Evolutionary conservation across 37 sponge, comb jelly and placozoan genomes (phyloP).

Genomic region (Halisarca cf. caerulea): DNA sequence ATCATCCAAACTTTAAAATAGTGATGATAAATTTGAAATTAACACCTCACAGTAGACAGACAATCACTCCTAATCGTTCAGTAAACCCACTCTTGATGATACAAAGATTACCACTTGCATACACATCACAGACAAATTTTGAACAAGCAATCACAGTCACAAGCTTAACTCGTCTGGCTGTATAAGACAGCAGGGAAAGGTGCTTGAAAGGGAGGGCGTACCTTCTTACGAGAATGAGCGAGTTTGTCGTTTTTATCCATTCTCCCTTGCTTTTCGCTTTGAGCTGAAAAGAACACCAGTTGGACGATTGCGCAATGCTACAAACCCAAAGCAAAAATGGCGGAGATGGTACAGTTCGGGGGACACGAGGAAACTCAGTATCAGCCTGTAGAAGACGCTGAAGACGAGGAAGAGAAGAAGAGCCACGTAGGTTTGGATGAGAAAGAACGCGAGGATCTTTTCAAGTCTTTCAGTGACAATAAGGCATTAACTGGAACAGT

Average conservation of each 20-base stretch:
- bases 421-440: neutral
- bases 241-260: constrained; percentile 73
- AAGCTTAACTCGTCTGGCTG: too few species aligned
- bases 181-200: too few species aligned
- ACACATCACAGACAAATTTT: too few species aligned
- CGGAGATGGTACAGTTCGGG: neutral
- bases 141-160: too few species aligned
- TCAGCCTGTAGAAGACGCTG: neutral
- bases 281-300: neutral
- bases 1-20: too few species aligned
- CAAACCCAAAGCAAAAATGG: too few species aligned
- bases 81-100: too few species aligned
- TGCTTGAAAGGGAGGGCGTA: neutral
- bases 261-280: neutral
- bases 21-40: too few species aligned
- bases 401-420: neutral
- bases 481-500: neutral
- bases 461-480: neutral
- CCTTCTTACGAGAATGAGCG: constrained; percentile 62
- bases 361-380: neutral
- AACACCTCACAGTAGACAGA: too few species aligned
- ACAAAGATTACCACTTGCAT: too few species aligned
- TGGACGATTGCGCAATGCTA: constrained; percentile 7
- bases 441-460: neutral
- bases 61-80: too few species aligned